A percentile compares a stretch with the other conserved stretches of the same genome.
Evolutionary conservation across 2,113 vertebrate species (phyloP).

Genomic region (Zapus hudsonius): DNA sequence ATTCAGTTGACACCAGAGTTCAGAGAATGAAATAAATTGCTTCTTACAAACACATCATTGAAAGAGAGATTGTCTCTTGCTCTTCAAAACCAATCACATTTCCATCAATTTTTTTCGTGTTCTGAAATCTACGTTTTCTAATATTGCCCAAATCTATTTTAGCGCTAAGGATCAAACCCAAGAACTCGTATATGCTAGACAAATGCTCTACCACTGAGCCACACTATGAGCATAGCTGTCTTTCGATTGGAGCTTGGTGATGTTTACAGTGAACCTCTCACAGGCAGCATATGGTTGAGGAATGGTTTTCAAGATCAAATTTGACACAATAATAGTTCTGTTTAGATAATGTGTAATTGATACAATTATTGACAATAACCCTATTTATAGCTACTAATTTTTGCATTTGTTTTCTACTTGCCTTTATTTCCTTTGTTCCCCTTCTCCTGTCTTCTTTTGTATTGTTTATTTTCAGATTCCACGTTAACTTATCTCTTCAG

Average conservation of each 20-base stretch:
- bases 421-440: background rate
- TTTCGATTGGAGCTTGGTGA: background rate
- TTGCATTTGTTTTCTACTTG: background rate
- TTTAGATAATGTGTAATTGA: background rate
- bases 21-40: background rate
- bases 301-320: background rate
- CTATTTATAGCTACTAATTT: no score
- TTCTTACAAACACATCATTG: constrained; percentile 17
- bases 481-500: background rate
- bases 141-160: background rate
- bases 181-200: no score
- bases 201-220: background rate
- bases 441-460: background rate
- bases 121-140: constrained; percentile 3
- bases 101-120: background rate
- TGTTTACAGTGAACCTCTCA: background rate
- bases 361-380: background rate
- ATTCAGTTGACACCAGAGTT: background rate
- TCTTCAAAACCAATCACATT: constrained; percentile 18
- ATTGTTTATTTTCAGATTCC: background rate
- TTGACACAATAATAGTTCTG: background rate
- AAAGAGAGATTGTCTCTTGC: background rate
- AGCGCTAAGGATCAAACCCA: background rate
- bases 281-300: background rate
- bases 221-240: background rate